Conservation (phyloP, 2,113 vertebrate genomes). For the Peromyscus californicus region DNA sequence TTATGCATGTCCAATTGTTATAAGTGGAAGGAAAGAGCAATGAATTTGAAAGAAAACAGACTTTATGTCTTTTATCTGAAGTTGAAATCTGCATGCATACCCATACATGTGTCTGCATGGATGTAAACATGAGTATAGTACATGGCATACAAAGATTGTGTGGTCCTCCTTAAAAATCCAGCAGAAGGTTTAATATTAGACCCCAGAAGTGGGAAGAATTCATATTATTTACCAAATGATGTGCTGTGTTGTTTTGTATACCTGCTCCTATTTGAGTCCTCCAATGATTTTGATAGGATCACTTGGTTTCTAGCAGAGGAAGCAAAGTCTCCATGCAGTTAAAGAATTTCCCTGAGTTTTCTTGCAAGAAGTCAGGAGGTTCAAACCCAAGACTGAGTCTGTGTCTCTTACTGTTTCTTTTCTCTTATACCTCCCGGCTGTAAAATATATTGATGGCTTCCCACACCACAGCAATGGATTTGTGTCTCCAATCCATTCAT, state of each 20-base stretch:
- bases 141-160: neutral
- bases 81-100: neutral
- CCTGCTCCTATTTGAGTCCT: neutral
- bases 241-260: neutral
- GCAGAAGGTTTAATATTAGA: neutral
- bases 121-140: neutral
- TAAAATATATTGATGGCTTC: constrained; percentile 60
- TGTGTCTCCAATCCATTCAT: constrained; percentile 57
- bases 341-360: constrained; percentile 48
- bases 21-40: neutral
- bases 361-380: constrained; percentile 5
- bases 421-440: constrained; percentile 38
- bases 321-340: neutral
- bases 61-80: neutral
- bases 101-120: no score
- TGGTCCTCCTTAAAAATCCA: constrained; percentile 7
- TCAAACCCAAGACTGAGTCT: constrained; percentile 34
- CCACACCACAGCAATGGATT: neutral
- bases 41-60: neutral
- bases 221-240: neutral
- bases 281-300: neutral
- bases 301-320: neutral
- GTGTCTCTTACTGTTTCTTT: constrained; percentile 3
- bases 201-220: neutral
- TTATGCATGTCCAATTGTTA: neutral